A percentile compares a stretch with the other conserved stretches of the same genome.
These are phyloP conservation scores for Rattus norvegicus DNA, from an alignment of 2,113 vertebrate species.

Conservation along the genomic window GRCr8 NC_086021.1:65097001-65097500, in stretches of 20 bases:
- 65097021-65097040: neutral
- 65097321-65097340: neutral
- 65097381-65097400: neutral
- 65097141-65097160: neutral
- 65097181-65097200: neutral
- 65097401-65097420: neutral
- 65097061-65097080: neutral
- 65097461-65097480: neutral
- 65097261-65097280: neutral
- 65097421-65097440: neutral
- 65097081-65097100: neutral
- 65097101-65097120: neutral
- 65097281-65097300: neutral
- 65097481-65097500: neutral
- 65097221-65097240: neutral
- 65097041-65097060: neutral
- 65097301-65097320: neutral
- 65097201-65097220: neutral
- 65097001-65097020: neutral
- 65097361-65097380: neutral
- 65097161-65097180: neutral
- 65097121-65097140: neutral
- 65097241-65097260: neutral
- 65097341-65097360: neutral
- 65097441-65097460: neutral